These are phyloP conservation scores for Ia io DNA, from an alignment of 2,113 vertebrate species.

Conservation along the genomic window DNA sequence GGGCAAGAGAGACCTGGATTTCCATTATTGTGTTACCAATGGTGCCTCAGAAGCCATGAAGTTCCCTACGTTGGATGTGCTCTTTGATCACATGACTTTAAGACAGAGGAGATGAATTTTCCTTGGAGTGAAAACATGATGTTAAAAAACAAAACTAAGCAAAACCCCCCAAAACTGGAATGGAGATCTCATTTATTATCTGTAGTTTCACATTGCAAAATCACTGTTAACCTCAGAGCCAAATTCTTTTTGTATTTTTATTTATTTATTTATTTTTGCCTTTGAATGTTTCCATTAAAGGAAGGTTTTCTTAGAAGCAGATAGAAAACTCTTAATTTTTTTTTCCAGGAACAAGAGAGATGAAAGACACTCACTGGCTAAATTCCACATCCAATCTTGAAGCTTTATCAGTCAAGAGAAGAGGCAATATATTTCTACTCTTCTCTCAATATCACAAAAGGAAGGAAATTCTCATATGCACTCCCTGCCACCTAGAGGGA, in stretches of 20 bases:
- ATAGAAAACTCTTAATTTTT: conserved; percentile 31
- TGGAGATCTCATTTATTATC: conserved; percentile 30
- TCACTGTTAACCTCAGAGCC: conserved; percentile 20
- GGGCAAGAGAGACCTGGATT: background rate
- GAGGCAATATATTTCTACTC: background rate
- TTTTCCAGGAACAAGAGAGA: conserved; percentile 15
- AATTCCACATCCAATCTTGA: conserved; percentile 8
- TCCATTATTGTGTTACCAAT: background rate
- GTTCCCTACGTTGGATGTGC: background rate
- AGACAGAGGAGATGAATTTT: background rate
- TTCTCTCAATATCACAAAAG: background rate
- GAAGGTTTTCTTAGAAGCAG: conserved; percentile 32
- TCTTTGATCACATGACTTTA: conserved; percentile 9
- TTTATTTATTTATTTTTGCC: background rate
- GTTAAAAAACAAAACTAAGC: background rate
- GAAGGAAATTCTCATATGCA: background rate
- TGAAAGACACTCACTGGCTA: conserved; percentile 27
- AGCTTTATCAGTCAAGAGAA: background rate
- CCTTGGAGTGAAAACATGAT: background rate
- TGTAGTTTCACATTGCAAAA: conserved; percentile 37
- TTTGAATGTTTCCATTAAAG: conserved; percentile 56
- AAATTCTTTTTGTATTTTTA: background rate
- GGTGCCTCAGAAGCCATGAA: background rate
- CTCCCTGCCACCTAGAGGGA: background rate
- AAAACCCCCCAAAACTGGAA: background rate